Evolutionary conservation across 2,113 vertebrate genomes (phyloP), one percentile per base, ranked within the genome.

Genomic region (Australoheros scitulus): DNA sequence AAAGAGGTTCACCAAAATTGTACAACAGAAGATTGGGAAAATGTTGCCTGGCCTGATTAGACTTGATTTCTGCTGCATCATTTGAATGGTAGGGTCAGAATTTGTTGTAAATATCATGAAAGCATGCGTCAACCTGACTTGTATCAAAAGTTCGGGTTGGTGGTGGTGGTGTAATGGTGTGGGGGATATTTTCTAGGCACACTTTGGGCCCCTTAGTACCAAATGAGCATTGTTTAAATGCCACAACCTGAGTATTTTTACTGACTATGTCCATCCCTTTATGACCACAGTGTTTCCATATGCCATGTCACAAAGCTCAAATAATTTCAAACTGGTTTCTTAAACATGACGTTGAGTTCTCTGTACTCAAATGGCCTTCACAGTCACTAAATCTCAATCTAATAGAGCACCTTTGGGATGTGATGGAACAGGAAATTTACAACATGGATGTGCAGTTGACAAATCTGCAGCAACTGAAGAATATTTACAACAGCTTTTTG

Each of bases 41-140:
- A 47, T 11, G 14, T 47, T 68, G 10, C 41, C 41, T 47, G 43
- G 0, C 26, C 41, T 0, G 5, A 26, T 47, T 2, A 11, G 22
- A 8, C 36, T 2, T 43, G 8, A 47, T 47, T 68, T 68, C 32
- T 34, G 32, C 32, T 34, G 32, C 64, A 43, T 47, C 22, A 68
- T 68, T 24, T 47, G 8, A 11, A 47, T 15, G 43, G 43, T 47
- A 47, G 14, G 14, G 22, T 68, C 0, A 18, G 38, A 47, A 68
- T 68, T 47, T 11, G 22, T 22, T 47, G 41, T 68, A 26, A 68
- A 26, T 43, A 18, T 8, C 64, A 68, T 47, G 64, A 68, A 68
- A 47, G 24, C 1, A 7, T 68, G 22, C 8, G 18, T 68, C 22
- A 26, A 68, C 64, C 22, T 68, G 22, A 2, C 18, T 47, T 68